phyloP scores from a whole-genome alignment of 2,113 vertebrate genomes.

The Actenoides hombroni region DNA sequence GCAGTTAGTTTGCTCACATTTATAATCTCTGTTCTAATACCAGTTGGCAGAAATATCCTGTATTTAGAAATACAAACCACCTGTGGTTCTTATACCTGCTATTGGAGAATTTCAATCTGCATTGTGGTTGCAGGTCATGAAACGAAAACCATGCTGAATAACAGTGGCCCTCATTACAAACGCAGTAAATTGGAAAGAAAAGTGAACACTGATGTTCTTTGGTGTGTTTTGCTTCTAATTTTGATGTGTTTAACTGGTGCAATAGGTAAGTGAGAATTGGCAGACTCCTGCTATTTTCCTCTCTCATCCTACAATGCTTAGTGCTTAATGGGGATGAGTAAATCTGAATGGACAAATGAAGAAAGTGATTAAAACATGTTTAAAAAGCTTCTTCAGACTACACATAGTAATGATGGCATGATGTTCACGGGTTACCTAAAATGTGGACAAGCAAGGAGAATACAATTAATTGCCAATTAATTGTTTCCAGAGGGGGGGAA shows the following conservation, averaged over 20 bases:
- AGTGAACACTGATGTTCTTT: conserved; percentile 88
- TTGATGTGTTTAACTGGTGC: conserved; percentile 87
- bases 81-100: background rate
- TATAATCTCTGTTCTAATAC: background rate
- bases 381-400: background rate
- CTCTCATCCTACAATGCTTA: background rate
- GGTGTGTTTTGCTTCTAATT: conserved; percentile 89
- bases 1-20: background rate
- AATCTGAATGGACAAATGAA: background rate
- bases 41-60: background rate
- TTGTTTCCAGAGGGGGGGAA: background rate
- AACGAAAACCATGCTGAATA: conserved; percentile 98
- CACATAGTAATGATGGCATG: background rate
- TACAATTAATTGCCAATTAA: background rate
- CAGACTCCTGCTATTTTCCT: background rate
- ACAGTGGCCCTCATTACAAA: conserved; percentile 88
- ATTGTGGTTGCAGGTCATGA: conserved; percentile 84
- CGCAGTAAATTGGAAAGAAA: conserved; percentile 88
- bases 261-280: conserved; percentile 76
- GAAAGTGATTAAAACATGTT: background rate
- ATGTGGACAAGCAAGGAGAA: background rate
- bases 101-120: background rate
- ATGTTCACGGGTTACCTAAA: background rate
- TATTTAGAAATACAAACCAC: background rate
- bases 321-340: background rate